Evolutionary conservation across 2,113 vertebrate species (phyloP), one percentile per base, ranked within the genome.

Genomic region (Trichechus manatus): DNA sequence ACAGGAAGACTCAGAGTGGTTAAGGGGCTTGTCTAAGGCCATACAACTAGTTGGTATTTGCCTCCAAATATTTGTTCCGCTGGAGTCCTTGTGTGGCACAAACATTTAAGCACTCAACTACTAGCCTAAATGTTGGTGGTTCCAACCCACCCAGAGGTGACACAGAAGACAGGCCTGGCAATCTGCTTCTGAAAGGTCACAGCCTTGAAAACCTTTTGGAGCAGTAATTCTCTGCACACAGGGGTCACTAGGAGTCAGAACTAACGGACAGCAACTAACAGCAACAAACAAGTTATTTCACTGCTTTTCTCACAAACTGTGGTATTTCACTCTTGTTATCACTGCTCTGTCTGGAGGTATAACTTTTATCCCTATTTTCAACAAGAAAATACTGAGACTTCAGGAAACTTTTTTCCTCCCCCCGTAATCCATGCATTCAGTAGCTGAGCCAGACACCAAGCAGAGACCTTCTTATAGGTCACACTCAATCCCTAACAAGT

Each of bases 301-400:
- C 27, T 31, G 13, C 14, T 89, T 89, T 79, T 39, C 80, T n/a
- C 7, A 33, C 33, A 82, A 53, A 87, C 36, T 36, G 6, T 56
- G 7, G 9, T 72, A 11, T 87, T 91, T 89, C n/a, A 22, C 63
- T 92, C 36, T 19, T 36, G 5, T 85, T 36, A 91, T 53, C 39
- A 68, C 7, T 91, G 44, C 63, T 87, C n/a, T 86, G 75, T 66
- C 63, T 84, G 13, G 70, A 50, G 89, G 79, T 77, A 80, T 23
- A 93, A 95, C 78, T 92, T 93, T 96, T 63, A 91, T 92, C 89
- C 68, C 47, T 83, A 36, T 78, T 94, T 96, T 88, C 64, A 95
- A 20, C 39, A 66, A 31, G 17, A 68, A 95, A 93, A 87, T 72
- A 85, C 15, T 29, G 68, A 96, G 59, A 83, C 47, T 95, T 66